Evolutionary conservation across 1,140 invertebrate genomes (phyloP), one percentile per base, ranked within the genome.

Genomic region (Monomorium pharaonis): DNA sequence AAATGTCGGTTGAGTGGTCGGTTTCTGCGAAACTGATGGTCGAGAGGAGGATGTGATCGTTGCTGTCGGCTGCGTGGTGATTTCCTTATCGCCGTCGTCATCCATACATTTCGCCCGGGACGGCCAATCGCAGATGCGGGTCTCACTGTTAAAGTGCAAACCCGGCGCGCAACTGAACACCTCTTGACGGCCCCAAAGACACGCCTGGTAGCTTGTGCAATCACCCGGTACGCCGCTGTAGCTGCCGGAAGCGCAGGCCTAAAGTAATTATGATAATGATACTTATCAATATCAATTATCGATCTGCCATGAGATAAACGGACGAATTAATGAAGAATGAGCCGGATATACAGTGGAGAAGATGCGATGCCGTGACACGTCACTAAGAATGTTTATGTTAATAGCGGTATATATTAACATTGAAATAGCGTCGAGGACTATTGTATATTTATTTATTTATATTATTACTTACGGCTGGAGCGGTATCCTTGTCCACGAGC

Each of bases 91-190:
- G 2, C 56, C 63, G 0, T 56, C 37, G 65, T 88, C 62, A 27
- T 94, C 92, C 47, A 95, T 93, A 91, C 98, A 98, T 16, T 96
- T 96, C 0, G 97, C 97, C n/a, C 95, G 96, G 7, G 93, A 92
- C 1, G 98, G 97, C 98, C 98, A 98, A 87, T 98, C 98, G 89
- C 98, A 98, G 65, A 97, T 96, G n/a, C 90, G 78, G 81, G 94
- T 96, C 92, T 97, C 96, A 90, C 96, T 95, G 92, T 97, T 98
- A 96, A 97, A 98, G 88, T 98, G 97, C 18, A 98, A 94, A 10
- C 97, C 97, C 3, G 96, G 95, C 27, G 97, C 96, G 93, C 98
- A 98, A 0, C 96, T 94, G 86, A 97, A 97, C 47, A 96, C 94
- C 91, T 98, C 96, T 21, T 96, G 97, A 88, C 97, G 96, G 24